phyloP scores from a whole-genome alignment of 2,113 vertebrate genomes.

The Dryoscopus gambensis region DNA sequence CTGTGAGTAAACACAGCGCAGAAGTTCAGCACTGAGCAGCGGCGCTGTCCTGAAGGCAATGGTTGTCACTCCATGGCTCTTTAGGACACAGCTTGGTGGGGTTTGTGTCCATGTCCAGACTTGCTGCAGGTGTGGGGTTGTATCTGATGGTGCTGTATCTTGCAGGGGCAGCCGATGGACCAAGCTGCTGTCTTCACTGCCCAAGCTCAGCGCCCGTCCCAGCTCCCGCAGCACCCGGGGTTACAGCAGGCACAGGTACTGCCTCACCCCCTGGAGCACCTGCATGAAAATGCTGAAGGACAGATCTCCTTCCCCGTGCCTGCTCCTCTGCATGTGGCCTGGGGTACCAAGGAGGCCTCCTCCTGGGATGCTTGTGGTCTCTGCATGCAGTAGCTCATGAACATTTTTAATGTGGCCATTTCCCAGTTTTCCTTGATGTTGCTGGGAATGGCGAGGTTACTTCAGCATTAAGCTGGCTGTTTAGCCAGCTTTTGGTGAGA shows the following conservation, averaged over 20 bases:
- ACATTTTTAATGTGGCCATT: fast-evolving
- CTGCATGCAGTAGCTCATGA: fast-evolving
- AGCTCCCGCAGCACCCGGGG: slow-evolving; percentile 65
- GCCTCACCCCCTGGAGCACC: fast-evolving
- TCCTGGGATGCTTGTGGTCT: not conserved
- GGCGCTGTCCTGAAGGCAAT: not conserved
- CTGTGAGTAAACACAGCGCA: not conserved
- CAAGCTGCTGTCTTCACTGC: slow-evolving; percentile 68
- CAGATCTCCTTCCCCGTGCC: not conserved
- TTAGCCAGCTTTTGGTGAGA: not conserved
- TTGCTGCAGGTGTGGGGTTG: not conserved
- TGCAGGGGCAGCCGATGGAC: slow-evolving; percentile 71
- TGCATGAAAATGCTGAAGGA: no score
- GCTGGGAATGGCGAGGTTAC: not conserved
- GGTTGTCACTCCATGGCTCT: not conserved
- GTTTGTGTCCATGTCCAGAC: not conserved
- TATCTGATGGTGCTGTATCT: slow-evolving; percentile 12
- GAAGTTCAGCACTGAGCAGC: not conserved
- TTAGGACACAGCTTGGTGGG: not conserved
- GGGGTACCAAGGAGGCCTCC: no score
- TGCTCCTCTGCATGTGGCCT: not conserved
- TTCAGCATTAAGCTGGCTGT: not conserved
- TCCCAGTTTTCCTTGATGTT: not conserved
- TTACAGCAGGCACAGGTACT: slow-evolving; percentile 76
- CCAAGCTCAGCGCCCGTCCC: slow-evolving; percentile 55